Conservation (phyloP, 2,888 invertebrate genomes). For the Linyphia triangularis region DNA sequence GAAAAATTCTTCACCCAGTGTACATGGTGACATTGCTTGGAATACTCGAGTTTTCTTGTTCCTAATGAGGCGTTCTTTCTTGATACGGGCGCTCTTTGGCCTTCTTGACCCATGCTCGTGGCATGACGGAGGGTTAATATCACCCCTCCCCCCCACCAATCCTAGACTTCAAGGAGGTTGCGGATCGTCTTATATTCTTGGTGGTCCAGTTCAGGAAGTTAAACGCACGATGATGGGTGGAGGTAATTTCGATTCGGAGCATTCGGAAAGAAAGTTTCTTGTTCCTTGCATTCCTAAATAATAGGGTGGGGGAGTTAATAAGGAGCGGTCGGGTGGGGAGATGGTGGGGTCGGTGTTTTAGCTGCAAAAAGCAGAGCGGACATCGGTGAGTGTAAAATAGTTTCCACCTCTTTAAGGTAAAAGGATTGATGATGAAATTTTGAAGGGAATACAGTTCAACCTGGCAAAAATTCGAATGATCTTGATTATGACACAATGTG, state of each 20-base stretch:
- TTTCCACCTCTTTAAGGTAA: no score
- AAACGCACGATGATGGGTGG: conserved; percentile 25
- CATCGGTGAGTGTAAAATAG: no score
- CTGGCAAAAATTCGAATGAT: no score
- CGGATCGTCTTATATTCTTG: conserved; percentile 17
- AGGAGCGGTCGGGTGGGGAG: background rate
- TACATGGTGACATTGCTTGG: conserved; percentile 41
- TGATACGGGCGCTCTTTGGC: conserved; percentile 14
- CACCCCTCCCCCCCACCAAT: conserved; percentile 30
- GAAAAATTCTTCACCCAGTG: background rate
- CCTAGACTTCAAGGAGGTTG: background rate
- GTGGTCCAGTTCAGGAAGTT: conserved; percentile 53
- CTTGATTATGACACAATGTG: no score
- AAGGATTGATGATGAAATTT: no score
- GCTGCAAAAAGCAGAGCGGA: no score
- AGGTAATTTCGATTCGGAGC: conserved; percentile 25
- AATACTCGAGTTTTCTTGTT: background rate
- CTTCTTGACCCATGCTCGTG: conserved; percentile 48
- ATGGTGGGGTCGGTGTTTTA: no score
- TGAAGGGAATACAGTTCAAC: no score
- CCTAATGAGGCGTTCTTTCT: conserved; percentile 46
- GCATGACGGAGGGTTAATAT: background rate
- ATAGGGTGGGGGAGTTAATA: background rate
- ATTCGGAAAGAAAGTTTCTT: background rate
- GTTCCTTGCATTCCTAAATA: background rate